These are phyloP conservation scores for Rhagonycha fulva DNA, from an alignment of 2,888 invertebrate species.

Conservation along the genomic window DNA sequence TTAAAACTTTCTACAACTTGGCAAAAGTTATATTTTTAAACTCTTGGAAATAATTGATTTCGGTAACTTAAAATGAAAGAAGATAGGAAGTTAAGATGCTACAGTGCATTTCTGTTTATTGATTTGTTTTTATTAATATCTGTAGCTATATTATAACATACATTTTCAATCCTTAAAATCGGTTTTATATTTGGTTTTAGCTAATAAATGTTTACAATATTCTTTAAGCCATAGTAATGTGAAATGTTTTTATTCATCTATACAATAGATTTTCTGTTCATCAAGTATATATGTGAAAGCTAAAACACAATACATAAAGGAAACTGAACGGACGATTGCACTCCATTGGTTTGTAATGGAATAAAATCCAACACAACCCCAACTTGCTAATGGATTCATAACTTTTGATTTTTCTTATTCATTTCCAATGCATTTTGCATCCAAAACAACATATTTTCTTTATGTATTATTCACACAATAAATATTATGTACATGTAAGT, in stretches of 20 bases:
- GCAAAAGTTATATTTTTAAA: neutral
- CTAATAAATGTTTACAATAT: neutral
- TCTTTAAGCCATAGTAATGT: slow-evolving; percentile 4
- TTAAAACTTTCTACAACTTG: neutral
- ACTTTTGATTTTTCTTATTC: slow-evolving; percentile 45
- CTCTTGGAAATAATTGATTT: neutral
- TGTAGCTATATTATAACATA: no score
- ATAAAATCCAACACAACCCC: slow-evolving; percentile 43
- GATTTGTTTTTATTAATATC: no score
- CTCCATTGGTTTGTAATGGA: slow-evolving; percentile 41
- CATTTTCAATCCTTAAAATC: no score
- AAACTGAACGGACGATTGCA: slow-evolving; percentile 39
- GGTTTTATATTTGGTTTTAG: neutral
- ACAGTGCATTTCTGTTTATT: no score
- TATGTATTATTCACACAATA: no score
- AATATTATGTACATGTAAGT: slow-evolving; percentile 17
- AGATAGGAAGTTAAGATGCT: no score
- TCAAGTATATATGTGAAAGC: slow-evolving; percentile 29
- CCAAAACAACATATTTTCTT: slow-evolving; percentile 9
- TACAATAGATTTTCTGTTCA: slow-evolving; percentile 17
- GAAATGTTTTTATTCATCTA: slow-evolving; percentile 12
- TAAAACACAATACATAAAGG: slow-evolving; percentile 30
- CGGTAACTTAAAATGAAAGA: neutral
- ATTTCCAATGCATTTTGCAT: slow-evolving; percentile 35
- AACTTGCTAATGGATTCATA: slow-evolving; percentile 47